phyloP scores from a whole-genome alignment of 2,888 invertebrate genomes.

The Dicycla oo region DNA sequence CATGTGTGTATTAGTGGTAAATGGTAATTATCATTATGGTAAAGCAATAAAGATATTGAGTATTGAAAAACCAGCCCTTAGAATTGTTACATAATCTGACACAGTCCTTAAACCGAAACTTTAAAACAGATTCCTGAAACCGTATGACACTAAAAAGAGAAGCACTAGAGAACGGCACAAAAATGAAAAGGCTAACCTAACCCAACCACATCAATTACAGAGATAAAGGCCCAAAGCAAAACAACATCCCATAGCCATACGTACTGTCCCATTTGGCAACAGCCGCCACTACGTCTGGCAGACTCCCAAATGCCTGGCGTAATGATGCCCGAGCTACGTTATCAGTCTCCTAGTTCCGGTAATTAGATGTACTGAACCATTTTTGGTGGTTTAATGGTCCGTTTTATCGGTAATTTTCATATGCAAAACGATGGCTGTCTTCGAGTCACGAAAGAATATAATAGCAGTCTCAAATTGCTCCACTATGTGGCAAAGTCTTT shows the following conservation, averaged over 20 bases:
- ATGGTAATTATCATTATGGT: too few relatives aligned
- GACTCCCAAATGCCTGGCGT: conserved; percentile 64
- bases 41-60: too few relatives aligned
- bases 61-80: too few relatives aligned
- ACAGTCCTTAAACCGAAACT: neutral
- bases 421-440: conserved; percentile 13
- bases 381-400: conserved; percentile 25
- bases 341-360: conserved; percentile 50
- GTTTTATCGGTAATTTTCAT: conserved; percentile 18
- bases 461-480: too few relatives aligned
- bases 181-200: conserved; percentile 29
- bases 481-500: too few relatives aligned
- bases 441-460: neutral
- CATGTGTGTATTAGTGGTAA: too few relatives aligned
- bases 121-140: conserved; percentile 3
- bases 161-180: neutral
- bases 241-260: conserved; percentile 42
- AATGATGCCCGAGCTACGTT: conserved; percentile 57
- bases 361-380: conserved; percentile 42
- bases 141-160: neutral
- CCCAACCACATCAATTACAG: conserved; percentile 39
- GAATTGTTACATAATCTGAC: neutral
- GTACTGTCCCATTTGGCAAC: conserved; percentile 58
- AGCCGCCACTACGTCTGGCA: conserved; percentile 59
- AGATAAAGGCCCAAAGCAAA: conserved; percentile 51